Percentiles rank a stretch among this genome's conserved stretches.
These are phyloP conservation scores for Macrotus californicus DNA, from an alignment of 2,113 vertebrate species.

Conservation along the genomic window DNA sequence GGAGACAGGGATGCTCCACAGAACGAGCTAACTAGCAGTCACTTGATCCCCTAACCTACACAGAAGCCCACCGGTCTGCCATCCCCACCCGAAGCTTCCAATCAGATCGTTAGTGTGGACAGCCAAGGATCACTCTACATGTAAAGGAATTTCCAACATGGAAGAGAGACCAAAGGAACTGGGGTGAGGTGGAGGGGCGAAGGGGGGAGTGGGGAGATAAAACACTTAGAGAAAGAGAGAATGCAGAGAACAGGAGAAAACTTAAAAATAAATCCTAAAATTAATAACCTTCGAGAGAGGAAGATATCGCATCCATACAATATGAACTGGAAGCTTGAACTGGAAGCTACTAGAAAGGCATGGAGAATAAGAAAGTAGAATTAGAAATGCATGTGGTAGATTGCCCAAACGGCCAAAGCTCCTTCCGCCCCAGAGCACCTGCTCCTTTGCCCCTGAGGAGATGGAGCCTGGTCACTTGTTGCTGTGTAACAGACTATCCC, in stretches of 20 bases:
- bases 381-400: neutral
- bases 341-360: neutral
- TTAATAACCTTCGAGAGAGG: neutral
- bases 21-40: neutral
- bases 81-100: neutral
- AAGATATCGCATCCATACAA: neutral
- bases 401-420: neutral
- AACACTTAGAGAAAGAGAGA: neutral
- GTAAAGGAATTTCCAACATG: neutral
- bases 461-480: neutral
- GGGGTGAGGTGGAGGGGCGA: no score
- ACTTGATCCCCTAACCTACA: neutral
- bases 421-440: neutral
- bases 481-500: neutral
- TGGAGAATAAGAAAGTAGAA: neutral
- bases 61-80: neutral
- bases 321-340: neutral
- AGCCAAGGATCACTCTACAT: neutral
- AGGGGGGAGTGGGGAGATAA: no score
- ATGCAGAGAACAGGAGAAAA: neutral
- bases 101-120: neutral
- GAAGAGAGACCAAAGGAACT: neutral
- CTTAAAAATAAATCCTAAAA: neutral
- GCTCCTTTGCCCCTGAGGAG: neutral
- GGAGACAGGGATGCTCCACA: no score